phyloP scores from a whole-genome alignment of 1,140 invertebrate species.

The Hylaeus volcanicus region DNA sequence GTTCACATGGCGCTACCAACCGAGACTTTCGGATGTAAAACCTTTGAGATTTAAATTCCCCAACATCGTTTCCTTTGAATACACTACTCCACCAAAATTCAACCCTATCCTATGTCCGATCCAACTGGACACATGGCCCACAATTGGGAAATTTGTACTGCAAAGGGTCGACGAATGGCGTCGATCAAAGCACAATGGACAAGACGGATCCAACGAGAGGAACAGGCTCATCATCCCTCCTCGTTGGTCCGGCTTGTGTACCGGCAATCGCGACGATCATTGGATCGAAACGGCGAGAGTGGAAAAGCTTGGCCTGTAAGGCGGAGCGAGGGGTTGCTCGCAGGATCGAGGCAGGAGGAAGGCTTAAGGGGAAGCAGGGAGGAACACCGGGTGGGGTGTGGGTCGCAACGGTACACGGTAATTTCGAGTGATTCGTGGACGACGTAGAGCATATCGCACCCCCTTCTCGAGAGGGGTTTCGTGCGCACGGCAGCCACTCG shows the following conservation, averaged over 20 bases:
- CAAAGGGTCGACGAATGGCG: too few species aligned
- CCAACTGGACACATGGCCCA: too few species aligned
- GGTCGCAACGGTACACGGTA: conserved; percentile 66
- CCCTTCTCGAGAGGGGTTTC: conserved; percentile 70
- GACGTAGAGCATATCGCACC: conserved; percentile 72
- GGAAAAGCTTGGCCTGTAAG: conserved; percentile 14
- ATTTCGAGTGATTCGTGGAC: conserved; percentile 73
- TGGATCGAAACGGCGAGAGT: conserved; percentile 23
- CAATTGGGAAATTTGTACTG: too few species aligned
- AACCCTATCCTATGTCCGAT: too few species aligned
- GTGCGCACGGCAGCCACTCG: conserved; percentile 78
- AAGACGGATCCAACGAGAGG: too few species aligned
- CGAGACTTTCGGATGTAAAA: too few species aligned
- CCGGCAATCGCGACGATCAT: conserved; percentile 23
- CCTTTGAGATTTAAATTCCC: too few species aligned
- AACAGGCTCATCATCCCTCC: background rate
- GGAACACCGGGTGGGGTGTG: conserved; percentile 8
- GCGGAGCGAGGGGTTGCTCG: conserved; percentile 29
- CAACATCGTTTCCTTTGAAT: too few species aligned
- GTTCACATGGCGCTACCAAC: too few species aligned
- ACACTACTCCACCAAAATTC: too few species aligned
- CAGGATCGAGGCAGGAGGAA: conserved; percentile 17
- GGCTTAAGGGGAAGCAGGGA: conserved; percentile 18
- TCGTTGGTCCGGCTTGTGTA: background rate
- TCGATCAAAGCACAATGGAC: too few species aligned